Evolutionary conservation across 2,113 vertebrate genomes (phyloP), one percentile per base, ranked within the genome.

Genomic region (Colius striatus): DNA sequence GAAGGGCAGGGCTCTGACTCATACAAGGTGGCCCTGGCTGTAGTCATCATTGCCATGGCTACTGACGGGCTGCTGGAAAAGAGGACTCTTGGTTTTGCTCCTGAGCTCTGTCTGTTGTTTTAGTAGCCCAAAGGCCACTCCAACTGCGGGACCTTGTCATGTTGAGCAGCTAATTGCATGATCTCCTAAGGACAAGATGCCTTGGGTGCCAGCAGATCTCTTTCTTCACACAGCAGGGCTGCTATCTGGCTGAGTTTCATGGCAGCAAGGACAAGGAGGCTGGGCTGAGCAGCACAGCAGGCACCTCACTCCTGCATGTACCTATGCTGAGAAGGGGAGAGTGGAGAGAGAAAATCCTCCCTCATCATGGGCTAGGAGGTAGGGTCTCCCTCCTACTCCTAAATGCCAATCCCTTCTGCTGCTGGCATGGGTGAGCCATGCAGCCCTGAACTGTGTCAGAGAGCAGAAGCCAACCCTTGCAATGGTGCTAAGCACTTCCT

Each of bases 331-430:
- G 73, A 65, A 36, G 36, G 16, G 58, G 54, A 63, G 18, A 0
- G 1, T 13, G 27, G 27, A 13, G n/a, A n/a, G 50, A 55, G 43
- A 48, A 62, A 14, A 67, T 30, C 8, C 72, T 30, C 14, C n/a
- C 62, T 34, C 3, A 0, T 10, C 22, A 5, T 0, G 2, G 68
- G 29, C 6, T 13, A 6, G 34, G 84, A 71, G n/a, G 41, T 25
- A 13, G 16, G 6, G 12, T 73, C 60, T 83, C 53, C 41, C 10
- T 58, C 30, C 53, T 34, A 0, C 13, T 32, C n/a, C 2, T 7
- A 38, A 70, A 20, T 1, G 5, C 16, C 11, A 43, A 30, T 16
- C 17, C 45, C 23, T 67, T 50, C 67, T 78, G 51, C 26, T 66
- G 62, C 73, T 53, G 21, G 10, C 45, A 2, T 1, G 43, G 45